Evolutionary conservation across 1,140 invertebrate species (phyloP).

Genomic region (Phthorimaea operculella): DNA sequence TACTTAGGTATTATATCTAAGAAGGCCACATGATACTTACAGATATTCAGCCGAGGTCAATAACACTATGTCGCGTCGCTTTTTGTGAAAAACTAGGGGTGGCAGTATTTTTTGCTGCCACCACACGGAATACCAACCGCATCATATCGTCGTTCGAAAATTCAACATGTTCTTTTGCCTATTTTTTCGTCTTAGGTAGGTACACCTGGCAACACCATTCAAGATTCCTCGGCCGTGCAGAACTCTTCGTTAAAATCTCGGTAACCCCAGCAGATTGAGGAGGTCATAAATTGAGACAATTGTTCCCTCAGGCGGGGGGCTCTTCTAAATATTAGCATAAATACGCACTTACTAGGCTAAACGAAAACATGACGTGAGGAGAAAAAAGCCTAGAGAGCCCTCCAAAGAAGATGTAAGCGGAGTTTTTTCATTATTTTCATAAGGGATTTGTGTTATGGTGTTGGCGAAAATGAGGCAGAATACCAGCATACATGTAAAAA

Average conservation of each 20-base stretch:
- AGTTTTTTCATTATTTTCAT: neutral
- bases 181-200: too few species aligned
- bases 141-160: too few species aligned
- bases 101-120: too few species aligned
- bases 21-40: too few species aligned
- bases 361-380: conserved; percentile 14
- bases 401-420: neutral
- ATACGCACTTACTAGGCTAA: conserved; percentile 32
- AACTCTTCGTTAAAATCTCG: conserved; percentile 25
- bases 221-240: neutral
- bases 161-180: too few species aligned
- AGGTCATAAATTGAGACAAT: conserved; percentile 35
- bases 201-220: neutral
- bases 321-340: conserved; percentile 32
- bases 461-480: neutral
- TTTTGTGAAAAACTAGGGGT: too few species aligned
- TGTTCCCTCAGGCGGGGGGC: conserved; percentile 25
- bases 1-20: too few species aligned
- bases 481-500: neutral
- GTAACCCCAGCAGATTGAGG: conserved; percentile 22
- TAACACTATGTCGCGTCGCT: too few species aligned
- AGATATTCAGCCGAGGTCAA: too few species aligned
- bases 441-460: neutral
- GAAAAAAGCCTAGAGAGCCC: neutral
- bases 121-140: too few species aligned